Conservation (phyloP, 1,140 invertebrate species). For the Periplaneta americana region DNA sequence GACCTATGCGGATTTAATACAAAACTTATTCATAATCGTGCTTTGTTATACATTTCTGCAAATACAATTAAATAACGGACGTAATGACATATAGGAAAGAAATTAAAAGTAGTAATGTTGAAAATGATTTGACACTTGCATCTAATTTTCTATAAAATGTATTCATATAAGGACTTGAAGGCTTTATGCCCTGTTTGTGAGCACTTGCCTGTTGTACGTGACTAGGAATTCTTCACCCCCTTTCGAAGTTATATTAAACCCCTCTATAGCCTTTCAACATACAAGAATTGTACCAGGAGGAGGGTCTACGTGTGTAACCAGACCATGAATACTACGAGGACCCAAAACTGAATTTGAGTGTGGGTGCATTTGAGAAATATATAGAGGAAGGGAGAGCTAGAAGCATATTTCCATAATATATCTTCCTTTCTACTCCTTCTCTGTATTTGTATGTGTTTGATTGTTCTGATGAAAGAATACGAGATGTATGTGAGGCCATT, state of each 20-base stretch:
- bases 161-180: neutral
- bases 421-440: neutral
- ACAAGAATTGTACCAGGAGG: neutral
- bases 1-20: too few species aligned
- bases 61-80: too few species aligned
- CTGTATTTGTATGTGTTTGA: neutral
- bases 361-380: neutral
- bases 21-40: too few species aligned
- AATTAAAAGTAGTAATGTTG: too few species aligned
- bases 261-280: neutral
- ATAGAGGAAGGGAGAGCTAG: neutral
- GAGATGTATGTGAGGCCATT: neutral
- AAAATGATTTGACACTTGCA: too few species aligned
- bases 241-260: neutral
- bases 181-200: neutral
- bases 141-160: too few species aligned
- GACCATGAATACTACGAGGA: neutral
- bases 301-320: neutral
- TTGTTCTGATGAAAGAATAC: neutral
- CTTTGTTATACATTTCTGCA: too few species aligned
- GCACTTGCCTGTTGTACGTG: neutral
- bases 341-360: neutral
- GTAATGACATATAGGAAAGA: too few species aligned
- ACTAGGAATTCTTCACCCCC: neutral
- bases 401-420: neutral